Evolutionary conservation across 1,140 invertebrate genomes (phyloP), one percentile per base, ranked within the genome.

Genomic region (Thaumatotibia leucotreta): DNA sequence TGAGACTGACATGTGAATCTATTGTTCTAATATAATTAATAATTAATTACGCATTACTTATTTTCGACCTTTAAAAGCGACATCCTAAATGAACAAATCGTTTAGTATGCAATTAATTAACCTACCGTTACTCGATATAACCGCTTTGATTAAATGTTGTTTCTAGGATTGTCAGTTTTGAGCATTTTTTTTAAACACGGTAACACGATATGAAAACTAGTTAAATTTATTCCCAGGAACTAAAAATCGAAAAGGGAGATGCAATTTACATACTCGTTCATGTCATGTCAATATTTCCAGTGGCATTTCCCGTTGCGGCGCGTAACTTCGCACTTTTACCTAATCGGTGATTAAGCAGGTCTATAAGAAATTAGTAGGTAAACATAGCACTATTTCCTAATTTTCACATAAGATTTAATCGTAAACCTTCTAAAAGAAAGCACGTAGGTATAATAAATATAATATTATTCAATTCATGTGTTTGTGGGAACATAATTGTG

Each of bases 231-330:
- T 54, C 50, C 22, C 23, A 27, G 23, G 52, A 58, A 58, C 52
- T 58, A 27, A 58, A 31, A 58, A 27, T 20, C 62, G 50, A 62
- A 64, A 66, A 66, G 67, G 64, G 67, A 66, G 65, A 50, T 17
- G 33, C 45, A 39, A 49, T 61, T 52, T 68, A 68, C 50, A 61
- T 20, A 62, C 65, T 50, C 35, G 58, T 45, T n/a, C n/a, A 11
- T 17, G 10, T 23, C 31, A 31, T 72, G 70, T 69, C 66, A 72
- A 69, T 73, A 68, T 73, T 75, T 72, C 73, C 73, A 72, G 69
- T 66, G 65, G 61, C 31, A 10, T 24, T 74, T 66, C 67, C 66
- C 65, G 23, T 65, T 45, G 61, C 52, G 65, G 69, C 61, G 73
- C 73, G 52, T 77, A 75, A 75, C 75, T 72, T 68, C 61, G 64